Conservation (phyloP, 1,140 invertebrate genomes). For the Neodiprion lecontei region DNA sequence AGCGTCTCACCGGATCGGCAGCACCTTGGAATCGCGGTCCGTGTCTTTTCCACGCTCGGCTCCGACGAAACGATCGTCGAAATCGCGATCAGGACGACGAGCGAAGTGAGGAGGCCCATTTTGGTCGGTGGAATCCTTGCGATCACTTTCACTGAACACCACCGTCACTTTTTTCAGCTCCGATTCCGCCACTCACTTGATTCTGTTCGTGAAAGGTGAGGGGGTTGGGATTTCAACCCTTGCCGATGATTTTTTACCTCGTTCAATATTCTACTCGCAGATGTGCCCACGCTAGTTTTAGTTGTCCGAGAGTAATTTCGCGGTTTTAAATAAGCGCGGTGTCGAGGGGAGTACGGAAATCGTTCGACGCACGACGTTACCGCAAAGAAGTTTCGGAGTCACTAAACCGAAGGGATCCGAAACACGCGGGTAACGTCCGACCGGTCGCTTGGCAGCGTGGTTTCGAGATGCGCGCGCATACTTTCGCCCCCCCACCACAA, state of each 20-base stretch:
- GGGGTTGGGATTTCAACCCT: no score
- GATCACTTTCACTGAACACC: no score
- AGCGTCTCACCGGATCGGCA: conserved; percentile 59
- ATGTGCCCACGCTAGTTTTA: no score
- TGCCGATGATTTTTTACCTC: no score
- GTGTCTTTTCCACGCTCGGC: conserved; percentile 41
- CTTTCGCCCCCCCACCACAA: conserved; percentile 27
- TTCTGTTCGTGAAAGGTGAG: no score
- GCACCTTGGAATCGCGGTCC: conserved; percentile 62
- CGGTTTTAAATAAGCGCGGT: not conserved
- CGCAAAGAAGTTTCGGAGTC: conserved; percentile 33
- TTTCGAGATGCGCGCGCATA: conserved; percentile 46
- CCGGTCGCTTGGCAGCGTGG: conserved; percentile 45
- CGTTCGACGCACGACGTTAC: conserved; percentile 15
- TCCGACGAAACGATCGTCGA: conserved; percentile 5
- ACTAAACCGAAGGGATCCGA: conserved; percentile 33
- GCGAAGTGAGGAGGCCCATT: not conserved
- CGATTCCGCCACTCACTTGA: no score
- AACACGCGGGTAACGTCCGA: conserved; percentile 30
- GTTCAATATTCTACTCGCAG: no score
- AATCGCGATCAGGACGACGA: conserved; percentile 20
- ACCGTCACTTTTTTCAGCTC: no score
- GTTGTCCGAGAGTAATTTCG: no score
- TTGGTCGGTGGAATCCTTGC: conserved; percentile 1
- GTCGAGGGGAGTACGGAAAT: not conserved